phyloP scores from a whole-genome alignment of 2,113 vertebrate genomes.

The Amia ocellicauda region DNA sequence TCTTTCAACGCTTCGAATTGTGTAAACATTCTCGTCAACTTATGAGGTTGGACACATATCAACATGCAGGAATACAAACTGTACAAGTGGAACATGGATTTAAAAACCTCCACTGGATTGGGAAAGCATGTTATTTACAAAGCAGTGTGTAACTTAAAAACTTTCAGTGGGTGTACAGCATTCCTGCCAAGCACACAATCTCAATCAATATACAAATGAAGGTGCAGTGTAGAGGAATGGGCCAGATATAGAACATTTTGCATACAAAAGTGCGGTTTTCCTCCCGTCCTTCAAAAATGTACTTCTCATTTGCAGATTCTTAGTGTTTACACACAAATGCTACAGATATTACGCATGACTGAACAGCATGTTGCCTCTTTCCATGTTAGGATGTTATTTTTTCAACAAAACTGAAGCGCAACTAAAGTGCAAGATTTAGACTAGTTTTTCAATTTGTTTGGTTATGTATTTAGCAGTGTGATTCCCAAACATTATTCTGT shows the following conservation, averaged over 20 bases:
- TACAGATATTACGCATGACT: background rate
- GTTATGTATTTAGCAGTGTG: no score
- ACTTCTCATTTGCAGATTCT: background rate
- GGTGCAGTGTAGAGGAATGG: background rate
- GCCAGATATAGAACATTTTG: background rate
- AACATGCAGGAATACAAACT: background rate
- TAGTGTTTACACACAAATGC: background rate
- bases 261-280: background rate
- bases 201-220: background rate
- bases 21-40: no score
- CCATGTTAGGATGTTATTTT: no score
- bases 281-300: background rate
- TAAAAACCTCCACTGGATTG: background rate
- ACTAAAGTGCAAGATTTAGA: no score
- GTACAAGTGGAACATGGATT: no score
- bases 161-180: background rate
- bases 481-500: no score
- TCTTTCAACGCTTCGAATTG: no score
- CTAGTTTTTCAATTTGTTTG: no score
- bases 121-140: background rate
- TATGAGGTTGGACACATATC: background rate
- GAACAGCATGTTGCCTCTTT: no score
- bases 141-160: background rate
- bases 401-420: slow-evolving; percentile 48
- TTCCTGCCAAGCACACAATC: background rate